phyloP scores from a whole-genome alignment of 2,797 vertebrate genomes.

The Eleutherodactylus coqui region DNA sequence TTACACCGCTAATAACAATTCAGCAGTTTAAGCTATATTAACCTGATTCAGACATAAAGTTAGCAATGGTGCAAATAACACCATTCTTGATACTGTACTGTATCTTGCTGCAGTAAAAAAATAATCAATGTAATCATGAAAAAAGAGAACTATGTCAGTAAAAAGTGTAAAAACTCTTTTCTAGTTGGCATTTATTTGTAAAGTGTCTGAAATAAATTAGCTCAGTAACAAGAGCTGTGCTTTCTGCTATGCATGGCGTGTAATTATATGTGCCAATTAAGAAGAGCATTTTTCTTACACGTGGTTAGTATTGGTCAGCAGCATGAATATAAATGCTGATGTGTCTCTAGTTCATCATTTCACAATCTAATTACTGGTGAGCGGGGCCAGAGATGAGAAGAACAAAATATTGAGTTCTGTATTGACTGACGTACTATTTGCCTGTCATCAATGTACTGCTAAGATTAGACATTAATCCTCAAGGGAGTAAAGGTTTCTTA shows the following conservation, averaged over 20 bases:
- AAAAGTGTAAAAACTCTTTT: neutral
- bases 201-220: conserved; percentile 25
- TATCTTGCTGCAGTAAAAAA: neutral
- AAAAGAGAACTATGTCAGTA: neutral
- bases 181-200: neutral
- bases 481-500: conserved; percentile 62
- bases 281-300: conserved; percentile 58
- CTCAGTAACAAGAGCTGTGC: conserved; percentile 42
- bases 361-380: conserved; percentile 67
- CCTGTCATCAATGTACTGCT: conserved; percentile 60
- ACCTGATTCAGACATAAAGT: neutral
- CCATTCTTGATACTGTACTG: no score
- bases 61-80: neutral
- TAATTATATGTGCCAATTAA: conserved; percentile 66
- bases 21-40: no score
- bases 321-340: conserved; percentile 66
- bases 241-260: conserved; percentile 51
- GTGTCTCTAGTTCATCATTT: conserved; percentile 66
- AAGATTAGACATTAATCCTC: conserved; percentile 67
- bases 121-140: neutral
- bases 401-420: conserved; percentile 60
- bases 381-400: conserved; percentile 65
- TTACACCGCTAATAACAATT: no score
- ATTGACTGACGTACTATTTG: conserved; percentile 65
- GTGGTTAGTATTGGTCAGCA: conserved; percentile 66